These are phyloP conservation scores for Macroteleia sp. DNA, from an alignment of 2,888 invertebrate species.

Conservation along the genomic window DNA sequence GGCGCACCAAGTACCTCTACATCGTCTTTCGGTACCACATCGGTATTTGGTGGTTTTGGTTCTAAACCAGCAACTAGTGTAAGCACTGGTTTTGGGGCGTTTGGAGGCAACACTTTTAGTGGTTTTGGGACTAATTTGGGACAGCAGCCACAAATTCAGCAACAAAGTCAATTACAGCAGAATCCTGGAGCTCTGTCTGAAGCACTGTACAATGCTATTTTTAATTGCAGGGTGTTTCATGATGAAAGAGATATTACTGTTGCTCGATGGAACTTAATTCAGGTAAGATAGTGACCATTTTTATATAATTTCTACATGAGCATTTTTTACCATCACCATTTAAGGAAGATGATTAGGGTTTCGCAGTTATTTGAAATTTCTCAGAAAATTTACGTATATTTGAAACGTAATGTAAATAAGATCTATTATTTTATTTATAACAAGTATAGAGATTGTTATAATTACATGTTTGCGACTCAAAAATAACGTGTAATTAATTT, in stretches of 20 bases:
- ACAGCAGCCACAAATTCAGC: constrained; percentile 72
- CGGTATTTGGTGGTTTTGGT: constrained; percentile 85
- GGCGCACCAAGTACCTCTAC: constrained; percentile 83
- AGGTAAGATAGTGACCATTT: too few species aligned
- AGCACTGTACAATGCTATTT: constrained; percentile 89
- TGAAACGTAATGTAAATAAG: too few species aligned
- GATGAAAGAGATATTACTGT: constrained; percentile 97
- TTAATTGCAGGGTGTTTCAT: constrained; percentile 93
- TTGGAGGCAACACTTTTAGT: constrained; percentile 75
- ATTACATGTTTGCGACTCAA: too few species aligned
- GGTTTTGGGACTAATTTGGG: constrained; percentile 74
- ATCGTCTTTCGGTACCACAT: constrained; percentile 77
- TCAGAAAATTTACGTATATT: too few species aligned
- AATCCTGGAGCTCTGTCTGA: constrained; percentile 87
- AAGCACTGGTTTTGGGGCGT: constrained; percentile 84
- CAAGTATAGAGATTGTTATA: too few species aligned
- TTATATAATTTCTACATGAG: too few species aligned
- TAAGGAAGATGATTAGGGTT: too few species aligned
- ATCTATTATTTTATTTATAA: too few species aligned
- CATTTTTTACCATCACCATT: too few species aligned
- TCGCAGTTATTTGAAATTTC: too few species aligned
- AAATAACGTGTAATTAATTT: too few species aligned
- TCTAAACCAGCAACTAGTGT: constrained; percentile 83
- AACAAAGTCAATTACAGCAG: constrained; percentile 84
- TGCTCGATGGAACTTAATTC: constrained; percentile 94